Evolutionary conservation across 2,113 vertebrate species (phyloP).

Genomic region (Passer domesticus): DNA sequence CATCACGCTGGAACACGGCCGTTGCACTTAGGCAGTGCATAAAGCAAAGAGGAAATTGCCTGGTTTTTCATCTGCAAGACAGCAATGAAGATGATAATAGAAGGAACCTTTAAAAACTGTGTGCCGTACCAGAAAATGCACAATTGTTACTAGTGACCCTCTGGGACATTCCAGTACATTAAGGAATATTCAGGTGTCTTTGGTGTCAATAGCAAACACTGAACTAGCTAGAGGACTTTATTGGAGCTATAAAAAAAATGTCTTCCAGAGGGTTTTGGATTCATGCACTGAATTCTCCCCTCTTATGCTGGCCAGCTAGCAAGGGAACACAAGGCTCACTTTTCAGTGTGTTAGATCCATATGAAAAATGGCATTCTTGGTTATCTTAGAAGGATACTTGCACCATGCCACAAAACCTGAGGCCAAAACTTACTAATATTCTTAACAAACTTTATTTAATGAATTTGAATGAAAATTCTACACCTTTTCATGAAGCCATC

Average conservation of each 20-base stretch:
- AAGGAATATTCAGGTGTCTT: conserved; percentile 28
- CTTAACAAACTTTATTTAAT: not conserved
- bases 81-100: not conserved
- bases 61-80: not conserved
- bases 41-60: conserved; percentile 25
- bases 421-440: not conserved
- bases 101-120: not conserved
- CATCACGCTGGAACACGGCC: not conserved
- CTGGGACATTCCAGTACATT: not conserved
- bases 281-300: not conserved
- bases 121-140: not conserved
- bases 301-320: not conserved
- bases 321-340: not conserved
- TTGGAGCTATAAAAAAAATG: not conserved
- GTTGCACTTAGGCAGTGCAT: not conserved
- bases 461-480: not conserved
- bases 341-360: not conserved
- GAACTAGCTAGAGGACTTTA: not conserved
- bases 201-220: conserved; percentile 19
- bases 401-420: not conserved
- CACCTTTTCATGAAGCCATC: not conserved
- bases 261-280: conserved; percentile 17
- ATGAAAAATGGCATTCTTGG: not conserved
- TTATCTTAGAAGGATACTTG: not conserved
- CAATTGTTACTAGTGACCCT: not conserved